phyloP scores from a whole-genome alignment of 2,888 invertebrate species.

The Eulithis testata region DNA sequence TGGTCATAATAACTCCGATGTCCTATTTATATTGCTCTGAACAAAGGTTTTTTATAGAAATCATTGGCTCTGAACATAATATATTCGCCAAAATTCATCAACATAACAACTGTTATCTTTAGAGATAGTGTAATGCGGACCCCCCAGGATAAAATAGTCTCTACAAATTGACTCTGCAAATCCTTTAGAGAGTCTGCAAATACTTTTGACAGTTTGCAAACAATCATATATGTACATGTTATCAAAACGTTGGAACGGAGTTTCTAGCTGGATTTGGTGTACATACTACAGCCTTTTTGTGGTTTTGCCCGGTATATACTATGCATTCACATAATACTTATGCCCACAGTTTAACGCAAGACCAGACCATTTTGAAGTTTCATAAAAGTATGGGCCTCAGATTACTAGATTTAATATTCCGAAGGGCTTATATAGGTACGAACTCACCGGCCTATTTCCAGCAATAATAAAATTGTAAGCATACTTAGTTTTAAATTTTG shows the following conservation, averaged over 20 bases:
- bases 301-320: neutral
- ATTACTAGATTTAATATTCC: no score
- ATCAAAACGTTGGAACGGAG: conserved; percentile 3
- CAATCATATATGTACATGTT: conserved; percentile 10
- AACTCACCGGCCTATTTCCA: no score
- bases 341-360: no score
- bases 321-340: no score
- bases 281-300: neutral
- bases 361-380: no score
- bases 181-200: conserved; percentile 21
- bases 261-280: neutral
- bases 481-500: no score
- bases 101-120: conserved; percentile 24
- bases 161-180: conserved; percentile 29
- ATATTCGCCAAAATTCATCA: conserved; percentile 25
- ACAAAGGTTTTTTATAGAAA: no score
- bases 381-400: no score
- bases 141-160: conserved; percentile 41
- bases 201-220: conserved; percentile 25
- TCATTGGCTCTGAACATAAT: neutral
- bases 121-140: conserved; percentile 21
- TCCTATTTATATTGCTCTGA: no score
- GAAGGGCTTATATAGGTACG: no score
- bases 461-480: no score
- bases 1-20: no score